phyloP scores from a whole-genome alignment of 2,113 vertebrate species.

The Coptodon bakossiorum region DNA sequence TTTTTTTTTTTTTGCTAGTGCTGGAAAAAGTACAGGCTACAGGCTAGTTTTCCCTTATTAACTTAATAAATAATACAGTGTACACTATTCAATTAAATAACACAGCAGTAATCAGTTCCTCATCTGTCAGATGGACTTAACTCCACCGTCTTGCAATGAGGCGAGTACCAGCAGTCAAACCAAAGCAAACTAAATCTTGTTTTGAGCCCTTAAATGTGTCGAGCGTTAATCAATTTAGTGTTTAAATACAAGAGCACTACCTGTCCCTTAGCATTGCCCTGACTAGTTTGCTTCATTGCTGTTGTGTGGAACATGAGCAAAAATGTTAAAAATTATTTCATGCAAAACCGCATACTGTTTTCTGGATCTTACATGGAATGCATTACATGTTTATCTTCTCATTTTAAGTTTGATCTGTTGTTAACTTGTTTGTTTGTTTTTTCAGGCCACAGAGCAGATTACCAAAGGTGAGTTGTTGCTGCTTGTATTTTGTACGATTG shows the following conservation, averaged over 20 bases:
- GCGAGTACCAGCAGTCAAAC: background rate
- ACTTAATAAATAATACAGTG: background rate
- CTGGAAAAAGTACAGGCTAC: background rate
- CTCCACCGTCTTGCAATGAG: background rate
- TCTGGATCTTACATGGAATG: background rate
- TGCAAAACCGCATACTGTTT: background rate
- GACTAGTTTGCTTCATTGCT: background rate
- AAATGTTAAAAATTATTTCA: background rate
- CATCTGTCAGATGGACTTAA: background rate
- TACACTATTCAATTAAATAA: background rate
- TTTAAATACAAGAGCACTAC: constrained; percentile 16
- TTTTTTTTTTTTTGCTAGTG: background rate
- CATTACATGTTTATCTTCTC: background rate
- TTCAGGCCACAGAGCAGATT: constrained; percentile 97
- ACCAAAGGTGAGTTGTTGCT: constrained; percentile 88
- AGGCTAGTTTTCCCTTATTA: background rate
- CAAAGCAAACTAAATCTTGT: background rate
- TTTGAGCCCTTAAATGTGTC: background rate
- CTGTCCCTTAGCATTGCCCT: background rate
- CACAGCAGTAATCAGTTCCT: background rate
- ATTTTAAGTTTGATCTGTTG: background rate
- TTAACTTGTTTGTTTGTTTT: constrained; percentile 8
- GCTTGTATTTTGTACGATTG: background rate
- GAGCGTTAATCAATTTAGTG: constrained; percentile 3
- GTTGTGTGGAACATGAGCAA: background rate